Evolutionary conservation across 2,888 invertebrate genomes (phyloP), one percentile per base, ranked within the genome.

Genomic region (Volucella inanis): DNA sequence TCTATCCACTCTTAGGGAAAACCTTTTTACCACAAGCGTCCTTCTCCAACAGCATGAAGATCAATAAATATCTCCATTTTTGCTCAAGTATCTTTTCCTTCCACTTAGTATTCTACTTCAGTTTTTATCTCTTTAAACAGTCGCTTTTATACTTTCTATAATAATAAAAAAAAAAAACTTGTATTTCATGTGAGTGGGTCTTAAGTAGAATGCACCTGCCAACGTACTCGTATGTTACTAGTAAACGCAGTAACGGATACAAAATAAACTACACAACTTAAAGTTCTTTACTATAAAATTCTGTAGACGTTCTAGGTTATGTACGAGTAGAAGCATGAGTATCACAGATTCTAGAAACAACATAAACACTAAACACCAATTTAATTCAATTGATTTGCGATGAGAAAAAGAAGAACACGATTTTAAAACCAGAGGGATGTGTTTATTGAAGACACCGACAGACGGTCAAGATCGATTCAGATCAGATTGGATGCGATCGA

Each of bases 61-160:
- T 12, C 55, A 49, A 55, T 62, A 47, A 64, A 12, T 71, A 14
- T 11, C 62, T 54, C 38, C 57, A 41, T 57, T 50, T 61, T 39
- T 31, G 8, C 57, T 47, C 9, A 52, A 47, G 12, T 61, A 31
- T 15, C 8, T 80, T 49, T 45, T 61, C n/a, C 68, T 52, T 43
- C 71, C 84, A 80, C 75, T 84, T 80, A 74, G 62, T 80, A 68
- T 74, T 80, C 80, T 80, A 74, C 80, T 80, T 82, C 55, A 54
- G 45, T 64, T 55, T 4, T 57, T 64, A 79, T 64, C 76, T 62
- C 43, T 80, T 72, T 52, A 71, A 47, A 64, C 31, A 45, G 55
- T 50, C 64, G 52, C 45, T 82, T 31, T 55, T 31, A 62, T 72
- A 82, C 77, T 77, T 82, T 82, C 84, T 79, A 71, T 41, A 68